phyloP scores from a whole-genome alignment of 2,888 invertebrate species.

The Yponomeuta sedellus region DNA sequence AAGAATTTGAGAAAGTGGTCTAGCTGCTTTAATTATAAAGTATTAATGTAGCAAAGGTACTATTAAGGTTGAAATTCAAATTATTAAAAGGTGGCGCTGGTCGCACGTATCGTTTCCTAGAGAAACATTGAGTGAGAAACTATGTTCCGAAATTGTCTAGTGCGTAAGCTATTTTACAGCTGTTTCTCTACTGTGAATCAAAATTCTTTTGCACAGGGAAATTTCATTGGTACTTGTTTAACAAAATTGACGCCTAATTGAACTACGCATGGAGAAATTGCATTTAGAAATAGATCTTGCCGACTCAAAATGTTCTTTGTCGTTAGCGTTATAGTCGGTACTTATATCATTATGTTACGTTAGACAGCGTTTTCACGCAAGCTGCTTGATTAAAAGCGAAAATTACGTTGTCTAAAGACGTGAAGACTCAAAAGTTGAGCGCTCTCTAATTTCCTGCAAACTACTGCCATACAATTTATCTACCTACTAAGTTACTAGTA shows the following conservation, averaged over 20 bases:
- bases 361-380: constrained; percentile 22
- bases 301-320: constrained; percentile 16
- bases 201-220: background rate
- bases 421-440: constrained; percentile 50
- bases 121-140: constrained; percentile 28
- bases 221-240: background rate
- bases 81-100: constrained; percentile 41
- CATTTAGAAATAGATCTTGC: constrained; percentile 29
- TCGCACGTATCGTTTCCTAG: constrained; percentile 43
- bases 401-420: background rate
- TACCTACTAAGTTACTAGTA: constrained; percentile 44
- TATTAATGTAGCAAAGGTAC: background rate
- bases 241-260: background rate
- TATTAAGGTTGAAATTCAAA: background rate
- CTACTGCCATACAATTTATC: constrained; percentile 50
- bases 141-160: background rate
- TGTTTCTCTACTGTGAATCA: background rate
- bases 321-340: background rate
- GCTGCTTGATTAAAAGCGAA: constrained; percentile 51
- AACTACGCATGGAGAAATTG: background rate
- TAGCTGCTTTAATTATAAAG: background rate
- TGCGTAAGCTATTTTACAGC: background rate
- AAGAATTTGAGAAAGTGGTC: too few species aligned
- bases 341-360: too few species aligned
- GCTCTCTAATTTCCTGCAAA: constrained; percentile 61